Conservation (phyloP, 2,113 vertebrate species). For the Stomatorhinus ivindoensis region DNA sequence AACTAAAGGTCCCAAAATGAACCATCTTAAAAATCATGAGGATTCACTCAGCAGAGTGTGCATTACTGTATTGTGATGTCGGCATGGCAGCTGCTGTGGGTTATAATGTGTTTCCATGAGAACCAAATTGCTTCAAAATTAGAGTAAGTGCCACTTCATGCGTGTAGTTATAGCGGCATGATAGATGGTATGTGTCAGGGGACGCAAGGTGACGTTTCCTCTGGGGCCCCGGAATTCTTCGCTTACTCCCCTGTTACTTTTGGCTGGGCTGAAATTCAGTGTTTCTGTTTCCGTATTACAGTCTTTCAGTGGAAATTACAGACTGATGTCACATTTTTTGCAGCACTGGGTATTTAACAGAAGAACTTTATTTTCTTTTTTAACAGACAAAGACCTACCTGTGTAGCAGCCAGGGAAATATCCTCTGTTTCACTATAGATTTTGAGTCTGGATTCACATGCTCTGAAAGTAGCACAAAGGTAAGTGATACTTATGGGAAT, state of each 20-base stretch:
- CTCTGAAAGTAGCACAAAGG: conserved; percentile 76
- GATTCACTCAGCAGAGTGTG: background rate
- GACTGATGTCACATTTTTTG: background rate
- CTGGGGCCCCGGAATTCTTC: background rate
- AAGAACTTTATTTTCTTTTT: conserved; percentile 22
- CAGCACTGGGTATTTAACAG: background rate
- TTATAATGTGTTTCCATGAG: background rate
- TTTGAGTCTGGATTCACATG: conserved; percentile 82
- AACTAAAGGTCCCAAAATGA: background rate
- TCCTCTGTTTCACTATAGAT: conserved; percentile 76
- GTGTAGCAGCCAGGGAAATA: conserved; percentile 79
- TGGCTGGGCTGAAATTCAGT: background rate
- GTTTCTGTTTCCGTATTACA: background rate
- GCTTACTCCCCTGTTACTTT: background rate
- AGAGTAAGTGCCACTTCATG: background rate
- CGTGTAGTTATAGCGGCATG: background rate
- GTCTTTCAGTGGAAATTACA: background rate
- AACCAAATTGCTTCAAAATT: background rate
- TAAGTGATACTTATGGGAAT: conserved; percentile 39
- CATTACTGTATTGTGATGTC: background rate
- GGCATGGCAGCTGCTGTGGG: background rate
- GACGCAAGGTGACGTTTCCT: background rate
- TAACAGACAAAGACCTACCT: conserved; percentile 78
- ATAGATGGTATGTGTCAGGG: background rate
- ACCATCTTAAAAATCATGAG: background rate